These are phyloP conservation scores for Epizoanthus illoricatus DNA, from an alignment of 92 coral and sea anemone genomes.

Conservation along the genomic window DNA sequence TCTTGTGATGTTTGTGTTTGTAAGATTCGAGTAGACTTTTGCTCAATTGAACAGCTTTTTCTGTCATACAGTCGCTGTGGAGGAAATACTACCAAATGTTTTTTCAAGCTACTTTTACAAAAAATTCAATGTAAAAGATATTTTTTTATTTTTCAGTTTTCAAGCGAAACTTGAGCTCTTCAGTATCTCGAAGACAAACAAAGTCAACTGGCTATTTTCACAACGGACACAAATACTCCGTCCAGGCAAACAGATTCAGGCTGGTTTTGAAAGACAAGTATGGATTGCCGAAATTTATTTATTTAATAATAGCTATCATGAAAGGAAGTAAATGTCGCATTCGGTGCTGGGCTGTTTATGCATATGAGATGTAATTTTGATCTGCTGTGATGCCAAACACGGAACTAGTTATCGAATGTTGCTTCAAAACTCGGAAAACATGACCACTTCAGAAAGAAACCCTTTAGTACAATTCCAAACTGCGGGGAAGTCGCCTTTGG, in stretches of 20 bases:
- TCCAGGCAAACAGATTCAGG: background rate
- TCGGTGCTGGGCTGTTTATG: background rate
- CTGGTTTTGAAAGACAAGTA: background rate
- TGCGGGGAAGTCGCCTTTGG: background rate
- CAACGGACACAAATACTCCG: background rate
- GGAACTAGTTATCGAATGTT: constrained; percentile 2
- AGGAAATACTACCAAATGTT: background rate
- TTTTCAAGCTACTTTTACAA: background rate
- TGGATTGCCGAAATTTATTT: background rate
- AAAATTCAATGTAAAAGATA: background rate
- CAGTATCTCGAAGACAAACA: background rate
- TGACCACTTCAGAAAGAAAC: background rate
- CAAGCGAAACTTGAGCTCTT: too few species aligned
- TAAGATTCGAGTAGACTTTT: background rate
- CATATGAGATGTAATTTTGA: background rate
- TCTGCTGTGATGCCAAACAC: background rate
- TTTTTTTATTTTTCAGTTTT: background rate
- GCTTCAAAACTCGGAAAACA: background rate
- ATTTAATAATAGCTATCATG: background rate
- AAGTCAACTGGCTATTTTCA: background rate
- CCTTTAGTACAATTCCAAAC: background rate
- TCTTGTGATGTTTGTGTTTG: constrained; percentile 3
- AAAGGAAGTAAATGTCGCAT: background rate
- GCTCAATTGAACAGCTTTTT: constrained; percentile 20
- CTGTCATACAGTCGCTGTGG: background rate